phyloP scores from a whole-genome alignment of 2,797 vertebrate species.

The Lepidocolaptes lacrymiger region DNA sequence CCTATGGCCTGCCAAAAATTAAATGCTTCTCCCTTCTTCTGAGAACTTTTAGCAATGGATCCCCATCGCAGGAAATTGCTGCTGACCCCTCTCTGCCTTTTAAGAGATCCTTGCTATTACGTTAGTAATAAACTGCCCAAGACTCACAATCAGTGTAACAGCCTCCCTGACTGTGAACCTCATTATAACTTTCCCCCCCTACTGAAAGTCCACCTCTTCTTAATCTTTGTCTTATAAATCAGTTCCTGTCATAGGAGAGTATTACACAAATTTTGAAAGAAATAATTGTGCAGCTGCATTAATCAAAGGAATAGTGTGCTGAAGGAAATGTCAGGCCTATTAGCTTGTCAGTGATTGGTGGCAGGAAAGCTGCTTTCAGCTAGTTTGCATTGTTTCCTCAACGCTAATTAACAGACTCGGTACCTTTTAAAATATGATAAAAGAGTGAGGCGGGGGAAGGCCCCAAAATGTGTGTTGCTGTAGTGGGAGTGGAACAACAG shows the following conservation, averaged over 20 bases:
- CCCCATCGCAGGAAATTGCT: not conserved
- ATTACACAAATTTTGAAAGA: slow-evolving; percentile 1
- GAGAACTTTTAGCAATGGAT: not conserved
- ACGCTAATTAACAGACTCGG: slow-evolving; percentile 32
- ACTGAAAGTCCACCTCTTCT: slow-evolving; percentile 10
- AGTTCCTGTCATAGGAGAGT: not conserved
- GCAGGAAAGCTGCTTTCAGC: slow-evolving; percentile 50
- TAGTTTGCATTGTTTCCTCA: slow-evolving; percentile 11
- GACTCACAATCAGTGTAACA: not conserved
- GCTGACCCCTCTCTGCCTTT: not conserved
- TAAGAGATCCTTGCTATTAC: not conserved
- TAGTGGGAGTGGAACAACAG: not conserved
- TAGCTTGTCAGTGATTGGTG: slow-evolving; percentile 25
- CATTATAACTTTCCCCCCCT: not conserved
- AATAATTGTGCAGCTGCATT: slow-evolving; percentile 35
- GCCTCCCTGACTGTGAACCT: not conserved
- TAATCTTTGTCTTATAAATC: slow-evolving; percentile 49
- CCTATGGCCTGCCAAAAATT: not conserved
- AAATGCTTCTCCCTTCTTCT: not conserved
- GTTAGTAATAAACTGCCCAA: not conserved
- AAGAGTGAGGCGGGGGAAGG: not conserved
- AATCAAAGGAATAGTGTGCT: slow-evolving; percentile 45
- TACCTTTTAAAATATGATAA: not conserved
- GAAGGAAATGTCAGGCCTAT: slow-evolving; percentile 62
- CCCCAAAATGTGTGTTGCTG: not conserved